phyloP scores from a whole-genome alignment of 2,888 invertebrate species.

The Chloroclystis v-ata region DNA sequence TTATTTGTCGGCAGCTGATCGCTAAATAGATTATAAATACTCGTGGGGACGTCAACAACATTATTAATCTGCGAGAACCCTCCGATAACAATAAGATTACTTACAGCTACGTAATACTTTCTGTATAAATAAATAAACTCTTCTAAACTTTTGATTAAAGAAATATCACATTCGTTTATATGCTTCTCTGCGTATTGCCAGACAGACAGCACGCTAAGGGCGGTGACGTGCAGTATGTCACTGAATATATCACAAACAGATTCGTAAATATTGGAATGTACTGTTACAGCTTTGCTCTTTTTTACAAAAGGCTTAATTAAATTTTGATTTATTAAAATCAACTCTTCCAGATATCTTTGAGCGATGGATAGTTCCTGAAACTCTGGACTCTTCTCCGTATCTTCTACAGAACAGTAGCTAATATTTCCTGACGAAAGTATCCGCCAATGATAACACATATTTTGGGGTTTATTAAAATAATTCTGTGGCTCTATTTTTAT shows the following conservation, averaged over 20 bases:
- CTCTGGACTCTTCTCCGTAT: constrained; percentile 57
- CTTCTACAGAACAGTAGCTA: constrained; percentile 67
- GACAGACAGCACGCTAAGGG: constrained; percentile 82
- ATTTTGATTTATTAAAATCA: constrained; percentile 79
- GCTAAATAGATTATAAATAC: constrained; percentile 75
- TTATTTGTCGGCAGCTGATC: constrained; percentile 76
- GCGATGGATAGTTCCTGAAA: constrained; percentile 79
- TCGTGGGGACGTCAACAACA: constrained; percentile 79
- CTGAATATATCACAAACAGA: constrained; percentile 81
- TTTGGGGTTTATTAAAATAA: constrained; percentile 57
- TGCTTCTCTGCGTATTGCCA: constrained; percentile 83
- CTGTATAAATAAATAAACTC: constrained; percentile 85
- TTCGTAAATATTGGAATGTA: constrained; percentile 80
- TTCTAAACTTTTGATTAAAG: constrained; percentile 82
- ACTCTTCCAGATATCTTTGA: constrained; percentile 84
- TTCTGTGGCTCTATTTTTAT: constrained; percentile 46
- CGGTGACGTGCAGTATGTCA: constrained; percentile 83
- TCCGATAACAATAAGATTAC: constrained; percentile 84
- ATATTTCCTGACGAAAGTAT: constrained; percentile 69
- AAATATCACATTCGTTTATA: constrained; percentile 81
- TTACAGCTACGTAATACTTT: constrained; percentile 83
- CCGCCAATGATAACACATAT: constrained; percentile 70
- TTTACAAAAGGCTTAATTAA: constrained; percentile 82
- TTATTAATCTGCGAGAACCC: constrained; percentile 83
- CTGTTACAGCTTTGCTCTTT: constrained; percentile 75